A percentile compares a stretch with the other conserved stretches of the same genome.
Evolutionary conservation across 2,888 invertebrate genomes (phyloP).

Genomic region (Cheilosia vulpina): DNA sequence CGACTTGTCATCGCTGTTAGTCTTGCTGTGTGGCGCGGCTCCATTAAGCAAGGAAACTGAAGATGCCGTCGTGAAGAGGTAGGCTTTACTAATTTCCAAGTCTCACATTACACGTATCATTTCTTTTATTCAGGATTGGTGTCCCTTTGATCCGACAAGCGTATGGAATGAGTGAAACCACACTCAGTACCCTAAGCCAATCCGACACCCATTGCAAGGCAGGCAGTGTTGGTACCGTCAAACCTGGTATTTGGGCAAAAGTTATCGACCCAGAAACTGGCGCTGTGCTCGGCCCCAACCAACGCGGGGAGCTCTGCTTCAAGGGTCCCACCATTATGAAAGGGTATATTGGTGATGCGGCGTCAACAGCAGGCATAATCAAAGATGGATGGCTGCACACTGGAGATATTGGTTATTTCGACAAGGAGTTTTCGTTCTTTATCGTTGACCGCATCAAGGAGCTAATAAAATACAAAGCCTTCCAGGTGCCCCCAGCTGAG

Average conservation of each 20-base stretch:
- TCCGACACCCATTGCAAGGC: constrained; percentile 83
- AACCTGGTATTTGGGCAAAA: constrained; percentile 87
- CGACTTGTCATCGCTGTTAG: constrained; percentile 89
- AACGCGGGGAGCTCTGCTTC: constrained; percentile 93
- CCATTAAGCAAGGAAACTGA: constrained; percentile 90
- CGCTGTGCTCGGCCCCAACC: constrained; percentile 86
- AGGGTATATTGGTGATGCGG: constrained; percentile 91
- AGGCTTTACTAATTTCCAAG: background rate
- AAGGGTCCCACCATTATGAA: constrained; percentile 92
- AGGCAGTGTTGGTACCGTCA: constrained; percentile 88
- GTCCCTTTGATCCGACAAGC: constrained; percentile 87
- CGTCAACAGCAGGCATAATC: constrained; percentile 88
- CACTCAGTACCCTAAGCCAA: constrained; percentile 85
- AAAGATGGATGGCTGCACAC: constrained; percentile 90
- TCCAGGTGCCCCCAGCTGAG: constrained; percentile 94
- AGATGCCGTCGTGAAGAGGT: constrained; percentile 83
- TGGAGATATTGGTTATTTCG: constrained; percentile 93
- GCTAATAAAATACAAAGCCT: constrained; percentile 95
- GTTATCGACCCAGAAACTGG: constrained; percentile 87
- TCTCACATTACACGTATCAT: too few relatives aligned
- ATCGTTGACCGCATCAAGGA: constrained; percentile 94
- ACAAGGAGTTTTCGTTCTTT: constrained; percentile 90
- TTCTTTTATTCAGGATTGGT: constrained; percentile 77
- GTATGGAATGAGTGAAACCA: constrained; percentile 92
- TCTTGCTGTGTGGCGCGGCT: constrained; percentile 92